Percentiles rank a stretch among this genome's conserved stretches.
phyloP scores from a whole-genome alignment of 2,797 vertebrate genomes.

The Falco naumanni region DNA sequence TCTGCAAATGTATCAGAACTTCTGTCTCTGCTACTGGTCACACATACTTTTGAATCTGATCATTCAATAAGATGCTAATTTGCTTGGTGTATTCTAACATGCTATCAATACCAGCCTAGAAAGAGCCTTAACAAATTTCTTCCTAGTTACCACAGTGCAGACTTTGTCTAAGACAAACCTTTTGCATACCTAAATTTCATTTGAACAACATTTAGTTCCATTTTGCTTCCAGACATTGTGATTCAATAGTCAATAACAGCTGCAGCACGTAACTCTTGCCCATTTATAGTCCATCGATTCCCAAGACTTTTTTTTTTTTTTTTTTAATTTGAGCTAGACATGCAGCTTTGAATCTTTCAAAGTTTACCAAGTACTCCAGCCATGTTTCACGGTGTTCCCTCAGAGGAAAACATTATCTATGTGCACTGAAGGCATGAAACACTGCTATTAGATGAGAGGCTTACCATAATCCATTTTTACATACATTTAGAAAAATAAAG shows the following conservation, averaged over 20 bases:
- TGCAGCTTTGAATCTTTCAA: neutral
- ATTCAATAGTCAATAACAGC: neutral
- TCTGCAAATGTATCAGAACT: neutral
- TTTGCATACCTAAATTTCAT: neutral
- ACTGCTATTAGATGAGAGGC: neutral
- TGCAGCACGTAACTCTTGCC: neutral
- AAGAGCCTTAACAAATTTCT: neutral
- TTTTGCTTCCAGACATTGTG: neutral
- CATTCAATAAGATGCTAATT: neutral
- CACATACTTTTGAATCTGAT: neutral
- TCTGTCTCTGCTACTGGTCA: neutral
- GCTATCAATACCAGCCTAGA: neutral
- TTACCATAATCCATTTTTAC: neutral
- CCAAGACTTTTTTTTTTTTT: neutral
- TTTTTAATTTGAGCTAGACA: neutral
- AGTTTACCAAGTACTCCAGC: neutral
- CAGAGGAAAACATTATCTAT: neutral
- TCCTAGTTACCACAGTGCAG: neutral
- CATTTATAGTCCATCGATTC: neutral
- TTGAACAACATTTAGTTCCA: neutral
- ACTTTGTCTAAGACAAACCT: neutral
- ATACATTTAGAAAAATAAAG: neutral
- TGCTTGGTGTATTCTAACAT: neutral
- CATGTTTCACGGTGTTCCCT: neutral
- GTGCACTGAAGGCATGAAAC: neutral